Conservation (phyloP, 2,888 invertebrate genomes). For the Spilarctia lutea region DNA sequence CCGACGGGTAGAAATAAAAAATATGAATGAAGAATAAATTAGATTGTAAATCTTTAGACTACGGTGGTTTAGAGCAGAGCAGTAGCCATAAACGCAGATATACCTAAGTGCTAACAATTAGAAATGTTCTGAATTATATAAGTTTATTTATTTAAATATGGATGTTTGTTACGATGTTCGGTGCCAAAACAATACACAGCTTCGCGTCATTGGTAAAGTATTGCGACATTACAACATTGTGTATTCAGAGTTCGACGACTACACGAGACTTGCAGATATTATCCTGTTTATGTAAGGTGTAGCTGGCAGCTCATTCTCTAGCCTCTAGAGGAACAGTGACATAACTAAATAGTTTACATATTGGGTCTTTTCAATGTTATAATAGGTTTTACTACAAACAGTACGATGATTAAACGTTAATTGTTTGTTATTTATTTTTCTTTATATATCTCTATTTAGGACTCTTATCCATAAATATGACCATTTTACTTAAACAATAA, state of each 20-base stretch:
- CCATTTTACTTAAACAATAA: too few species aligned
- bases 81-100: neutral
- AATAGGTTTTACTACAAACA: neutral
- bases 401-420: neutral
- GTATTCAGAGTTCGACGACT: slow-evolving; percentile 10
- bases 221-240: slow-evolving; percentile 9
- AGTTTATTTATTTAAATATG: neutral
- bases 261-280: slow-evolving; percentile 19
- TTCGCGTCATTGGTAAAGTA: neutral
- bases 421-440: too few species aligned
- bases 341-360: slow-evolving; percentile 7
- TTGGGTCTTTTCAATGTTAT: slow-evolving; percentile 1
- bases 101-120: too few species aligned
- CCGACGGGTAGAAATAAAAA: too few species aligned
- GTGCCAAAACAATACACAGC: neutral
- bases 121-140: neutral
- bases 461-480: too few species aligned
- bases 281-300: slow-evolving; percentile 14
- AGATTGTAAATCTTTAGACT: neutral
- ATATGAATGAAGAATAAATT: too few species aligned
- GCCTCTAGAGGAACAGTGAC: neutral
- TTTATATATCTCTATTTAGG: too few species aligned
- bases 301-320: neutral
- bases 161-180: neutral
- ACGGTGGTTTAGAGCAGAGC: neutral